Evolutionary conservation across 2,888 invertebrate species (phyloP).

Genomic region (Lamproptera curius): DNA sequence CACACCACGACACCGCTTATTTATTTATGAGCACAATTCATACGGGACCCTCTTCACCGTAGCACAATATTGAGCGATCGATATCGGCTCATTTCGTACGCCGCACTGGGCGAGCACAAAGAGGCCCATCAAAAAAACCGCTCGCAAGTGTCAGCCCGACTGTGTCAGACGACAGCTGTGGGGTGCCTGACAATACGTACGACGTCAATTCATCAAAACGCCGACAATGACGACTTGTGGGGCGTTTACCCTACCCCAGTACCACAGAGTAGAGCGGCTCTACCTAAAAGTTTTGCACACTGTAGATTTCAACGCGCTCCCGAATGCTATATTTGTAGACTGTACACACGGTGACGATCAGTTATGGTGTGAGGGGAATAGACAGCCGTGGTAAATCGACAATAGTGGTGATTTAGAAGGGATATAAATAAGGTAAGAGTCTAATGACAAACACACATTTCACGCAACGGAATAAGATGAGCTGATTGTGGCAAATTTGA

Average conservation of each 20-base stretch:
- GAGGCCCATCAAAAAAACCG: slow-evolving; percentile 64
- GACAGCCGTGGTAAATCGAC: slow-evolving; percentile 67
- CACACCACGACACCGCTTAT: slow-evolving; percentile 71
- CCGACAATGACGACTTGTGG: slow-evolving; percentile 56
- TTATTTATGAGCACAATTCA: slow-evolving; percentile 73
- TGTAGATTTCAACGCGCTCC: slow-evolving; percentile 23
- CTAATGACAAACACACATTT: slow-evolving; percentile 72
- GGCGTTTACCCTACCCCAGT: slow-evolving; percentile 49
- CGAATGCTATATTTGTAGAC: slow-evolving; percentile 27
- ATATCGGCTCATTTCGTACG: slow-evolving; percentile 68
- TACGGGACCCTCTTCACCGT: slow-evolving; percentile 53
- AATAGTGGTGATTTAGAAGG: slow-evolving; percentile 68
- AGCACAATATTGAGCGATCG: slow-evolving; percentile 70
- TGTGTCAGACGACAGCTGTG: slow-evolving; percentile 72
- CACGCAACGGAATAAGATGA: slow-evolving; percentile 53
- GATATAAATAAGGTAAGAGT: slow-evolving; percentile 67
- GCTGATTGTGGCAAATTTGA: slow-evolving; percentile 56
- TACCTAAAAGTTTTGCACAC: slow-evolving; percentile 27
- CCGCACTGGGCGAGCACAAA: slow-evolving; percentile 61
- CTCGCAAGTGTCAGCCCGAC: slow-evolving; percentile 64
- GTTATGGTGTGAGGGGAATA: slow-evolving; percentile 45
- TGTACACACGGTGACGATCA: slow-evolving; percentile 39
- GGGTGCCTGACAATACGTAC: slow-evolving; percentile 57
- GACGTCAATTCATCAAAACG: slow-evolving; percentile 67
- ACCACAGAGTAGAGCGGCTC: slow-evolving; percentile 39